Base-by-base conservation (phyloP, 2,797 vertebrate species). In the Stomatorhinus walkeri region DNA sequence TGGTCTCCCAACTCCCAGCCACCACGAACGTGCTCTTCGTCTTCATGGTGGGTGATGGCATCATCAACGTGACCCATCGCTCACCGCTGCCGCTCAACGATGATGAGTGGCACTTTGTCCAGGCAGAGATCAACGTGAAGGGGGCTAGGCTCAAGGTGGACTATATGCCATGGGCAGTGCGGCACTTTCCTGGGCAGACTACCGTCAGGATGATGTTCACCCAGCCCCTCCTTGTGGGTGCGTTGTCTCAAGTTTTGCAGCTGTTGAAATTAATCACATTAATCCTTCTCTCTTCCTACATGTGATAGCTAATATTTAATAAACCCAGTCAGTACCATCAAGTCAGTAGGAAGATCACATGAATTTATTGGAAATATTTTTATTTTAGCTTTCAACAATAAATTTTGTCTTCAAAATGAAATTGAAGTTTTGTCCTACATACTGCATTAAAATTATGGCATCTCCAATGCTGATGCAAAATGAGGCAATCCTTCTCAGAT, bases 41-140 rank as follows among this genome's bases (percentile, higher is more conserved):
- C 54, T 99, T 98, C 0, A 96, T 98, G 93, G 97, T 99, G 1
- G 98, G 98, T 0, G 98, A 99, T 0, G 98, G 98, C 84, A 97
- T 98, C 0, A 93, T 98, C 90, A 99, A 99, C 87, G 94, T 97
- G 89, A 99, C 97, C 0, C 95, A 97, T 1, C 93, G 92, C 22
- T 97, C 97, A 0, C 95, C 92, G 1, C 93, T 96, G 14, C 95
- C 96, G 2, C 97, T 99, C 90, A 98, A 97, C 0, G 96, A 99
- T 0, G 98, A 99, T 0, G 97, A 99, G 91, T 99, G 98, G 98
- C 98, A 99, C 91, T 96, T 97, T 90, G 97, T 99, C 90, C 97
- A 98, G 91, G 98, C 96, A 0, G 98, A 99, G 93, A 95, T 99
- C 92, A 99, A 99, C 0, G 97, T 98, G 90, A 99, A 99, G 92